These are phyloP conservation scores for Zelostemma sp. DNA, from an alignment of 1,140 invertebrate genomes.

Conservation along the genomic window DNA sequence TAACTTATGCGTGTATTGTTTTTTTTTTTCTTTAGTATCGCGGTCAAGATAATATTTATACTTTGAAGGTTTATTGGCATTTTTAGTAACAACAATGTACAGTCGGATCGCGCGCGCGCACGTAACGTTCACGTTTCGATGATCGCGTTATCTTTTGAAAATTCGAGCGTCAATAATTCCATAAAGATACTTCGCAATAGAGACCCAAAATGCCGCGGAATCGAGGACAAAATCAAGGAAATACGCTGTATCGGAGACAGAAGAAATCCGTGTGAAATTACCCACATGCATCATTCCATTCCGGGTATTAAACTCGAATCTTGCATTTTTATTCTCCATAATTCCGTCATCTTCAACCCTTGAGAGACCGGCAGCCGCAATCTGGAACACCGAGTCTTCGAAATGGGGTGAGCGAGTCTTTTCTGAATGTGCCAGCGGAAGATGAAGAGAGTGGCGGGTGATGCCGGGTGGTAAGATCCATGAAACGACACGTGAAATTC, in stretches of 20 bases:
- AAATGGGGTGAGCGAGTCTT: background rate
- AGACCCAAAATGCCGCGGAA: too few relatives aligned
- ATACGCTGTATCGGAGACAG: background rate
- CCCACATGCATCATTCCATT: conserved; percentile 3
- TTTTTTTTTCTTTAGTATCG: too few relatives aligned
- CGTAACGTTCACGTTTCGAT: too few relatives aligned
- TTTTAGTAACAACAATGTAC: too few relatives aligned
- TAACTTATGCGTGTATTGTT: too few relatives aligned
- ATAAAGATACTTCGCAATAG: too few relatives aligned
- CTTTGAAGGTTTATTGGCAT: too few relatives aligned
- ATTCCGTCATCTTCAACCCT: conserved; percentile 4
- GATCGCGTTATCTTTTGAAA: too few relatives aligned
- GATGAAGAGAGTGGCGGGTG: background rate
- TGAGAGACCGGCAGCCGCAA: background rate
- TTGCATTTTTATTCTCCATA: conserved; percentile 2
- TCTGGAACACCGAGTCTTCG: background rate
- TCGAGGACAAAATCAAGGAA: background rate
- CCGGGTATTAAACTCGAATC: conserved; percentile 1
- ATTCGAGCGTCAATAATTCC: too few relatives aligned
- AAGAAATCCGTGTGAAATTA: conserved; percentile 2
- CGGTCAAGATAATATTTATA: too few relatives aligned
- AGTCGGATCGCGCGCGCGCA: too few relatives aligned
- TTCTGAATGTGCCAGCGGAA: background rate
- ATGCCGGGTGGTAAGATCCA: background rate
- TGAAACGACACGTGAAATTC: background rate